Conservation (phyloP, 2,113 vertebrate species). For the Stegastes partitus region DNA sequence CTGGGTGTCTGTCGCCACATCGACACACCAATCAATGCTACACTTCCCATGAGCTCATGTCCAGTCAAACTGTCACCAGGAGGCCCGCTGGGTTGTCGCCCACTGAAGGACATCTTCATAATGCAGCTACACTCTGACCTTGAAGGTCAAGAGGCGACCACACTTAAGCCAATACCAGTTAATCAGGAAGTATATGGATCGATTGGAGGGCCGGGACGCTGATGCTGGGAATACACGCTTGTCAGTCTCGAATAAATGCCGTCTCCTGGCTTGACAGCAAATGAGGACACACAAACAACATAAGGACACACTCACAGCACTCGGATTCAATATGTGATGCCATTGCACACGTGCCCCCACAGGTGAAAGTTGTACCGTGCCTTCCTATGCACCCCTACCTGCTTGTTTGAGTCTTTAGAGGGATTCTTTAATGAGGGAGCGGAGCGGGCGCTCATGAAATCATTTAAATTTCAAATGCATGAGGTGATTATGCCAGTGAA, state of each 20-base stretch:
- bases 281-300: constrained; percentile 17
- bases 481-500: constrained; percentile 85
- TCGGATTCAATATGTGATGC: constrained; percentile 21
- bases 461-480: constrained; percentile 86
- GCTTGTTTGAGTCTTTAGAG: constrained; percentile 73
- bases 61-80: constrained; percentile 72
- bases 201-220: constrained; percentile 2
- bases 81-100: constrained; percentile 34
- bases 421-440: constrained; percentile 76
- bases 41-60: constrained; percentile 63
- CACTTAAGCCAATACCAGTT: constrained; percentile 56
- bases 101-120: constrained; percentile 63
- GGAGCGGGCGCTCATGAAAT: constrained; percentile 77
- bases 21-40: constrained; percentile 68
- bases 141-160: constrained; percentile 65
- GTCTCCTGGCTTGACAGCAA: constrained; percentile 7
- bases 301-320: constrained; percentile 6
- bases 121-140: constrained; percentile 45
- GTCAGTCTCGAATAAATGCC: constrained; percentile 11
- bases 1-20: constrained; percentile 40
- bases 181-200: constrained; percentile 55
- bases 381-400: constrained; percentile 61
- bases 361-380: constrained; percentile 53
- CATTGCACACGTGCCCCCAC: constrained; percentile 34
- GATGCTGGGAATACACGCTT: constrained; percentile 32